Percentiles rank a stretch among this genome's conserved stretches.
Evolutionary conservation across 1,140 invertebrate species (phyloP).

Genomic region (Dendroctonus valens): DNA sequence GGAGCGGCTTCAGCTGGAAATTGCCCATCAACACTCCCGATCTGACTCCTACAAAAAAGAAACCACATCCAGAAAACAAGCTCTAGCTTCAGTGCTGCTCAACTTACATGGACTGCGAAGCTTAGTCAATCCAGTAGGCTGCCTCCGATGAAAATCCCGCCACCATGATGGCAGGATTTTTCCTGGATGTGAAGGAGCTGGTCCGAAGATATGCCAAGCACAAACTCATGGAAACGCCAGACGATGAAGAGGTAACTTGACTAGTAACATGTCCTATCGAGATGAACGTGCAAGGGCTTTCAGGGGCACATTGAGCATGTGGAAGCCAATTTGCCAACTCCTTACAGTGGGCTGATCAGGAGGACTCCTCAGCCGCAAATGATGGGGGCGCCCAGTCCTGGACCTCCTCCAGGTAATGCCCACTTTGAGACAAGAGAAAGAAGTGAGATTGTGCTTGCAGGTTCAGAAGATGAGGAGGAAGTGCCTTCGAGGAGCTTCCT

Average conservation of each 20-base stretch:
- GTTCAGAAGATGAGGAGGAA: constrained; percentile 78
- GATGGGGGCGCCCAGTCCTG: constrained; percentile 39
- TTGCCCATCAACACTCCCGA: constrained; percentile 23
- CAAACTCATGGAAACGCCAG: constrained; percentile 11
- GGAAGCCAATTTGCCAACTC: constrained; percentile 36
- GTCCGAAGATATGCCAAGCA: constrained; percentile 21
- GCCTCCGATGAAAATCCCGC: constrained; percentile 23
- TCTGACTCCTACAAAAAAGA: constrained; percentile 20
- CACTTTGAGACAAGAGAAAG: not conserved
- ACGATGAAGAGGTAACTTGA: constrained; percentile 17
- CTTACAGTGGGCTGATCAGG: constrained; percentile 44
- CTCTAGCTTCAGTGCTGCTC: constrained; percentile 16
- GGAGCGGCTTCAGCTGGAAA: constrained; percentile 35
- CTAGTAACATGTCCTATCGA: no score
- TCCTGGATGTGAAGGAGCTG: constrained; percentile 26
- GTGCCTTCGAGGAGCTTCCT: constrained; percentile 74
- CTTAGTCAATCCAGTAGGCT: constrained; percentile 35
- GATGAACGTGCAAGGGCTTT: not conserved
- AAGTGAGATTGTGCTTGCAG: constrained; percentile 41
- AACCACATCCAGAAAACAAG: constrained; percentile 30
- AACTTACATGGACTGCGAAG: constrained; percentile 33
- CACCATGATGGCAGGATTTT: constrained; percentile 17
- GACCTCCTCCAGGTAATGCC: constrained; percentile 33
- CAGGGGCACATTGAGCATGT: constrained; percentile 12
- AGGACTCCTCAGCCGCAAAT: constrained; percentile 44